Base-by-base conservation (phyloP, 2,888 invertebrate genomes). In the Agapetus fuscipes region DNA sequence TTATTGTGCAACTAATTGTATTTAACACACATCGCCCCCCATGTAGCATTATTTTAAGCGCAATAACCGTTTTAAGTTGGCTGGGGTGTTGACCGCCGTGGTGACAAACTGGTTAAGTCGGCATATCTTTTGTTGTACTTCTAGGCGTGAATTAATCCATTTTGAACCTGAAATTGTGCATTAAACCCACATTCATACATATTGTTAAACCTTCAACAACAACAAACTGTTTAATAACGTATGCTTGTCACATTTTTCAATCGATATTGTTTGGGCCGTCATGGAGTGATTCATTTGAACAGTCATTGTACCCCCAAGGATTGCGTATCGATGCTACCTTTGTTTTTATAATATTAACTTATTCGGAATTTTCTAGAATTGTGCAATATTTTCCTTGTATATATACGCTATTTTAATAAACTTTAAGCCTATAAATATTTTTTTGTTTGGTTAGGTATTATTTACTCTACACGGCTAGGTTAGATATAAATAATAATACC, bases 61-160 rank as follows among this genome's bases (percentile, higher is more conserved):
- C 50, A 51, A 53, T 39, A 54, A 51, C 51, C 51, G 52, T 45
- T 51, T 53, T 51, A 51, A 53, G 50, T 52, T 30, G 35, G 50
- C 51, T 59, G 62, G 68, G 67, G 67, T 71, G 71, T 70, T 63
- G 66, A 71, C 70, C 66, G 64, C 60, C 65, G 60, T 56, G 56
- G 66, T 64, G 68, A 71, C 71, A 71, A 59, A 59, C 56, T 57
- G 56, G 72, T 64, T 67, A 67, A 69, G 64, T 71, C 66, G 64
- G 62, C 58, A 54, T 58, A 56, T 57, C 61, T 58, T 62, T 61
- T 43, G 43, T 43, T 33, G 31, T 35, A 25, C 31, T 30, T 32
- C 26, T 35, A 38, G 20, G 34, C 20, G 39, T 31, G 32, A 28
- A 30, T 32, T 17, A 20, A n/a, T n/a, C n/a, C n/a, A n/a, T n/a